A percentile compares a stretch with the other conserved stretches of the same genome.
Evolutionary conservation across 2,113 vertebrate genomes (phyloP).

Genomic region (Prunella fulvescens): DNA sequence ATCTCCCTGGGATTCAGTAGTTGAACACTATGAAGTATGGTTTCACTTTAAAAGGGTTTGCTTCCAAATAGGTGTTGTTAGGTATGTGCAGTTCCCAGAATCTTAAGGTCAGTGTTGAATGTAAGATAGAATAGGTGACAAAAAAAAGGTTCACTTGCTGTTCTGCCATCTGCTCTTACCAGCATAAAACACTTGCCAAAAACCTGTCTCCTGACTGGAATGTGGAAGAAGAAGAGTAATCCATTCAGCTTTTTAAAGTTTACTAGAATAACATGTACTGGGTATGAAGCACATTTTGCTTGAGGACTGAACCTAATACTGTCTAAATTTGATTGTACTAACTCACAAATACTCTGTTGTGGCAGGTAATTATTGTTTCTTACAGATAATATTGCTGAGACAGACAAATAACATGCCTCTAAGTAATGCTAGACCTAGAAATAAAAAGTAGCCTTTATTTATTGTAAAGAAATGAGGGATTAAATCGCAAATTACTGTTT

Average conservation of each 20-base stretch:
- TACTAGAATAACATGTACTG: background rate
- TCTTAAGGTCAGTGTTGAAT: background rate
- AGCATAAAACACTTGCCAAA: background rate
- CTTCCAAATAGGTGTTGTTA: background rate
- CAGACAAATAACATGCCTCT: background rate
- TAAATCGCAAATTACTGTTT: constrained; percentile 52
- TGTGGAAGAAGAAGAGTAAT: background rate
- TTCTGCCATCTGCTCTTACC: background rate
- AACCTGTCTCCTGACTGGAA: background rate
- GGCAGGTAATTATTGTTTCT: background rate
- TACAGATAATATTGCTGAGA: background rate
- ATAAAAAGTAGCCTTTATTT: constrained; percentile 2
- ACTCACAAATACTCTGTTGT: background rate
- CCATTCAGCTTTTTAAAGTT: background rate
- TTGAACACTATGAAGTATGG: background rate
- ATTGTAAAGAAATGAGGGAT: constrained; percentile 10
- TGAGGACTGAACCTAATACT: background rate
- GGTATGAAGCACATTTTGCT: background rate
- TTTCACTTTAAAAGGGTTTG: background rate
- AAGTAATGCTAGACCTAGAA: background rate
- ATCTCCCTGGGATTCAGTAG: background rate
- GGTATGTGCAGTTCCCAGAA: background rate
- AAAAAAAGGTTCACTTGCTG: background rate
- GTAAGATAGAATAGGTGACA: background rate
- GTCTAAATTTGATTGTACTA: background rate